Evolutionary conservation across 2,797 vertebrate species (phyloP), one percentile per base, ranked within the genome.

Genomic region (Adrianichthys oophorus): DNA sequence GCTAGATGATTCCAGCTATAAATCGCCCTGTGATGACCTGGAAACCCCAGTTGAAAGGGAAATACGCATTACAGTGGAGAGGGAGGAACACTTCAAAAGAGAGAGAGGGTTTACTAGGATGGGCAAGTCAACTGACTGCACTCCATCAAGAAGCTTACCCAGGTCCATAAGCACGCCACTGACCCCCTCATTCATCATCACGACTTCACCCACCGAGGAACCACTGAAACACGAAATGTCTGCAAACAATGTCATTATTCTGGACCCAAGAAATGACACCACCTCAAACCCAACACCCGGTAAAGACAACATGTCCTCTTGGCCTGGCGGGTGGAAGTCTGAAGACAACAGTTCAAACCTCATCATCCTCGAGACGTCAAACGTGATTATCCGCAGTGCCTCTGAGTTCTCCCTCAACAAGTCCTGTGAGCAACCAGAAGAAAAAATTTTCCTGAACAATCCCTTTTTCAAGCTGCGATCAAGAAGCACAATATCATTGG

Each of bases 391-490:
- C 48, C 91, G 91, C 66, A 93, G 92, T 59, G 86, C 92, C 43
- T 93, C 93, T 0, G 92, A 93, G 46, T 91, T 90, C 44, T 92
- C 89, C 43, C 84, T 93, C 15, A 92, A 89, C 70, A 90, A 90
- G 52, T 68, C 65, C 26, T 83, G 81, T 4, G 88, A 90, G 18
- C 86, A 89, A 65, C 80, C 79, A 7, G 89, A 90, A 29, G 90
- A 93, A 65, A 92, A 90, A 62, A 88, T 87, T 15, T 92, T 93
- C 68, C 83, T 92, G 7, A 92, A 86, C 69, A 94, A 94, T 65
- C 93, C 93, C 0, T 94, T 94, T 78, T 94, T 93, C 77, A 94
- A 93, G 61, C 79, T 94, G 57, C 86, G 91, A 5, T 94, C 93
- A 26, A 86, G 92, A 65, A 93, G 92, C 79, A 65, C 89, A 7